Conservation (phyloP, 2,113 vertebrate genomes). For the Pseudorectes ferrugineus region DNA sequence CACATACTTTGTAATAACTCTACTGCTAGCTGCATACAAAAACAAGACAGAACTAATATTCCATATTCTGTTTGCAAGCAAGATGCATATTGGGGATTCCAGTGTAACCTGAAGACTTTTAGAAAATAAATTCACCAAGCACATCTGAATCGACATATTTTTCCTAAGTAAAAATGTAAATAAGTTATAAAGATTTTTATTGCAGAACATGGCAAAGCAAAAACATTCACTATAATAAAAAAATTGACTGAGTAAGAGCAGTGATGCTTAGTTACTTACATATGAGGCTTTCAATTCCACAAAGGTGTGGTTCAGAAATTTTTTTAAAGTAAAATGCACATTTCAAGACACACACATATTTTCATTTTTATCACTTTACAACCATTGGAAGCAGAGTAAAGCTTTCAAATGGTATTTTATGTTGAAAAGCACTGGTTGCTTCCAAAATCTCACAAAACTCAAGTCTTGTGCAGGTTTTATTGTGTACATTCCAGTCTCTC, state of each 20-base stretch:
- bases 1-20: background rate
- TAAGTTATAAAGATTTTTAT: background rate
- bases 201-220: background rate
- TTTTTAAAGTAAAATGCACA: background rate
- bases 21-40: background rate
- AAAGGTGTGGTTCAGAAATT: constrained; percentile 36
- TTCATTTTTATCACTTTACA: constrained; percentile 43
- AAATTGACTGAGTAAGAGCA: background rate
- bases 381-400: constrained; percentile 4
- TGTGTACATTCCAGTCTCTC: constrained; percentile 60
- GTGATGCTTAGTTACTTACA: background rate
- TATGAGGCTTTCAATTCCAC: constrained; percentile 26
- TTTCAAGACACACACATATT: constrained; percentile 4
- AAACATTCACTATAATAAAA: background rate
- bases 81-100: background rate
- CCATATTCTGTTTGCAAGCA: background rate
- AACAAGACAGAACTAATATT: background rate
- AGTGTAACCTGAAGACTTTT: background rate
- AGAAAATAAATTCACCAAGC: background rate
- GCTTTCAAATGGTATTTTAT: constrained; percentile 2
- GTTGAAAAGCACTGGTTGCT: constrained; percentile 32
- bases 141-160: background rate
- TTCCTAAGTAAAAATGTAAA: background rate
- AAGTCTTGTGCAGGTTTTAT: constrained; percentile 56
- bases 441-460: constrained; percentile 50